Evolutionary conservation across 2,888 invertebrate genomes (phyloP), one percentile per base, ranked within the genome.

Genomic region (Tetrapedia diversipes): DNA sequence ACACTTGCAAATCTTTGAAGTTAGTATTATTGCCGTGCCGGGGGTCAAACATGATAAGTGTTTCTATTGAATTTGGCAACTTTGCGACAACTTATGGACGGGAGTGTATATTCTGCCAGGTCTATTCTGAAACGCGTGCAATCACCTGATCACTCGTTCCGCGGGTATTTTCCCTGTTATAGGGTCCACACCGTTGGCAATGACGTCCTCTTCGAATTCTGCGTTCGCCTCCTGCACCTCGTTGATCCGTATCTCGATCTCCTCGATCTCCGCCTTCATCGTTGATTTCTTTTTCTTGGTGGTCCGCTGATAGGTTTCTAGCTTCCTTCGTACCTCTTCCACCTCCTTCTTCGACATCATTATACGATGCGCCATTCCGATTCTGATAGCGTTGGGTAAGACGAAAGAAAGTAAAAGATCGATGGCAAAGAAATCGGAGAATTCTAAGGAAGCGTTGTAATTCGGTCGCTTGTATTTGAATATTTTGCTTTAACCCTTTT

Each of bases 141-240:
- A 45, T 73, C 68, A 92, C 92, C 90, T 90, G 39, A 92, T 77
- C 73, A 93, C 92, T 80, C 94, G 93, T 87, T 95, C 95, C 0
- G 94, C 94, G 0, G 94, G 94, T 66, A 95, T 94, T 77, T 94
- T 92, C 75, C 94, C 94, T 0, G 94, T 94, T 54, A 94, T 91
- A 27, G 92, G 92, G 84, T 95, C 94, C 87, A 93, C 92, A 0
- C 93, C 94, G 1, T 92, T 92, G 0, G 92, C 83, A 1, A 94
- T 92, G 0, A 95, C 93, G 16, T 92, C 92, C 64, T 93, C 91
- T 47, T 94, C 92, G 71, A 95, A 94, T 53, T 91, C 87, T 1
- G 90, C 91, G 16, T 84, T 91, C 0, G 93, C 92, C 54, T 94
- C 93, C 1, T 92, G 90, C 0, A 93, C 92, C 71, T 94, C 94